phyloP scores from a whole-genome alignment of 2,888 invertebrate genomes.

The Falcaria lacertinaria region DNA sequence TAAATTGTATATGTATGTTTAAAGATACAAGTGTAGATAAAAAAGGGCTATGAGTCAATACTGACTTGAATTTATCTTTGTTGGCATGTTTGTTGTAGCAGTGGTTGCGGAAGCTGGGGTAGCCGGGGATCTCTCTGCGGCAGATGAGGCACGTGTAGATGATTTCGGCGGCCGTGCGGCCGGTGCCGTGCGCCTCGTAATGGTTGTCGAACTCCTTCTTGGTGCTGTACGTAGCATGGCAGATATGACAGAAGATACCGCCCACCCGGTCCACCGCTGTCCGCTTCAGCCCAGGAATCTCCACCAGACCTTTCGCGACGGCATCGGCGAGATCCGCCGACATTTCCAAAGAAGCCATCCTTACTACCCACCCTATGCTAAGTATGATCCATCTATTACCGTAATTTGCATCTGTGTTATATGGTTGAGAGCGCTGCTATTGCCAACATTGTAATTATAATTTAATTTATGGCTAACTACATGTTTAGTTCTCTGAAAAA shows the following conservation, averaged over 20 bases:
- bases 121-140: slow-evolving; percentile 71
- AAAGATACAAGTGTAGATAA: no score
- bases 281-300: slow-evolving; percentile 33
- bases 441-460: slow-evolving; percentile 48
- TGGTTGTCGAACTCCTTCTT: slow-evolving; percentile 78
- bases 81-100: slow-evolving; percentile 78
- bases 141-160: slow-evolving; percentile 80
- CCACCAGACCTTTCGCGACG: slow-evolving; percentile 16
- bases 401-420: slow-evolving; percentile 44
- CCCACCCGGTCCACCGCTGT: slow-evolving; percentile 66
- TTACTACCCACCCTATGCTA: slow-evolving; percentile 32
- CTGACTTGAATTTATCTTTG: slow-evolving; percentile 78
- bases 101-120: slow-evolving; percentile 80
- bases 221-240: slow-evolving; percentile 68
- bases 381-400: slow-evolving; percentile 64
- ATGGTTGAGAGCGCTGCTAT: slow-evolving; percentile 51
- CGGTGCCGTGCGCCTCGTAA: slow-evolving; percentile 59
- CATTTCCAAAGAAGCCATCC: slow-evolving; percentile 45
- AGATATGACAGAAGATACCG: slow-evolving; percentile 80
- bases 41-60: slow-evolving; percentile 7
- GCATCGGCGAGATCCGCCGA: slow-evolving; percentile 5
- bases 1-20: no score
- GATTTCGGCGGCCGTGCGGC: slow-evolving; percentile 35
- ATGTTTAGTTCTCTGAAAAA: slow-evolving; percentile 46
- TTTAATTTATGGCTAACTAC: slow-evolving; percentile 52